Evolutionary conservation across 2,797 vertebrate genomes (phyloP).

Genomic region (Jordanella pulchra): DNA sequence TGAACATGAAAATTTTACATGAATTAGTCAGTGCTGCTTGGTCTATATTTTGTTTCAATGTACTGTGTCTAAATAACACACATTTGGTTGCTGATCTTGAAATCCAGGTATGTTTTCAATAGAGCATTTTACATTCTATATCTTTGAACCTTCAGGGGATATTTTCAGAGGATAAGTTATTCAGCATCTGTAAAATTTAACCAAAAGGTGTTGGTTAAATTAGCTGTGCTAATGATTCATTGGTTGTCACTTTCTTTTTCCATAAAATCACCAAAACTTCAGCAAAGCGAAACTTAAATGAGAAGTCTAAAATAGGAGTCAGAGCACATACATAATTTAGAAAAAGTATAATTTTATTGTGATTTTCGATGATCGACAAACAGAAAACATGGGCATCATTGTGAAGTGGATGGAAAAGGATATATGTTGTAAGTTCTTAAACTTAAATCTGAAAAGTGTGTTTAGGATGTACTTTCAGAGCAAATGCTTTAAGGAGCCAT

Average conservation of each 20-base stretch:
- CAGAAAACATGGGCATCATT: background rate
- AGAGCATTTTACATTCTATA: no score
- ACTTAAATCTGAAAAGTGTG: background rate
- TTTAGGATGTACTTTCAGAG: background rate
- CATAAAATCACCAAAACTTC: no score
- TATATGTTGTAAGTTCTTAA: no score
- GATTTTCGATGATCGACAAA: background rate
- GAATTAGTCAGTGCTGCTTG: background rate
- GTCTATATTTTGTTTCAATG: background rate
- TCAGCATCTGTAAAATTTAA: background rate
- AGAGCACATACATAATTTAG: background rate
- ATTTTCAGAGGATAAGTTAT: background rate
- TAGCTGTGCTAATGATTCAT: no score
- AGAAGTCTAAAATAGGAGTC: background rate
- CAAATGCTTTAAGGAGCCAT: background rate
- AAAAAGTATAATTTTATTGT: background rate
- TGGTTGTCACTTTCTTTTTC: no score
- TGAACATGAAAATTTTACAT: no score
- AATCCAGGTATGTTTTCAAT: conserved; percentile 1
- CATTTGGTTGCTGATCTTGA: background rate
- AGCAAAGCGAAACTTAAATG: background rate
- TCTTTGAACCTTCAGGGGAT: background rate
- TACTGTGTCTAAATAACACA: background rate
- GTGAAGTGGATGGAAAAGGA: background rate
- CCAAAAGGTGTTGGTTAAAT: background rate